phyloP scores from a whole-genome alignment of 2,797 vertebrate species.

The Crypturellus tataupa region DNA sequence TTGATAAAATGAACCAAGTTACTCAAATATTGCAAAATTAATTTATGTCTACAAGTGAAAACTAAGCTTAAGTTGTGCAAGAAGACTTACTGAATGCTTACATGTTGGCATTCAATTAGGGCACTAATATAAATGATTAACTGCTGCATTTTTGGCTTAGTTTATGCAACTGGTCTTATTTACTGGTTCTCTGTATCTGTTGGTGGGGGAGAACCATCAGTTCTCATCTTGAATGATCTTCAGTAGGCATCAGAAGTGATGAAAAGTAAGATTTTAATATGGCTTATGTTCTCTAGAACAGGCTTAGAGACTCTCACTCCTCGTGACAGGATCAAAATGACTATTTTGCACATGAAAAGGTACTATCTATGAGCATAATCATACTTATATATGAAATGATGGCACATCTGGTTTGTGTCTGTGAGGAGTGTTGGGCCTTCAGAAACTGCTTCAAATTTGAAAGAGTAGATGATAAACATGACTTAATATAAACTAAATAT shows the following conservation, averaged over 20 bases:
- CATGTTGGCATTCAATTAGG: neutral
- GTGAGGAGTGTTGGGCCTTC: neutral
- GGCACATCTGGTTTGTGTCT: neutral
- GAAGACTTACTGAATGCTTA: neutral
- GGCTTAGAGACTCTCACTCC: neutral
- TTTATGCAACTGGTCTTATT: neutral
- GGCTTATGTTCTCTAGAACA: neutral
- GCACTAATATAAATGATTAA: neutral
- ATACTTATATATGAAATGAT: neutral
- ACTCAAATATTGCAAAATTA: neutral
- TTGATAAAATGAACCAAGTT: constrained; percentile 15
- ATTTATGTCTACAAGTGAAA: neutral
- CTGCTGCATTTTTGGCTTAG: neutral
- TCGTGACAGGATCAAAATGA: neutral
- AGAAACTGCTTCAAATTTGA: neutral
- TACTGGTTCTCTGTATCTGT: neutral
- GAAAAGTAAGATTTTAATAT: neutral
- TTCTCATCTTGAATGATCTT: neutral
- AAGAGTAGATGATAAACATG: neutral
- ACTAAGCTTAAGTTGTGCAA: neutral
- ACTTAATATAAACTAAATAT: neutral
- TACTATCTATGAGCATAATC: rapidly evolving
- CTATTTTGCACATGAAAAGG: neutral
- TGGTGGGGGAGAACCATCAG: neutral
- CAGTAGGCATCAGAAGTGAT: neutral